These are phyloP conservation scores for Zelleria hepariella DNA, from an alignment of 2,888 invertebrate genomes.

Conservation along the genomic window DNA sequence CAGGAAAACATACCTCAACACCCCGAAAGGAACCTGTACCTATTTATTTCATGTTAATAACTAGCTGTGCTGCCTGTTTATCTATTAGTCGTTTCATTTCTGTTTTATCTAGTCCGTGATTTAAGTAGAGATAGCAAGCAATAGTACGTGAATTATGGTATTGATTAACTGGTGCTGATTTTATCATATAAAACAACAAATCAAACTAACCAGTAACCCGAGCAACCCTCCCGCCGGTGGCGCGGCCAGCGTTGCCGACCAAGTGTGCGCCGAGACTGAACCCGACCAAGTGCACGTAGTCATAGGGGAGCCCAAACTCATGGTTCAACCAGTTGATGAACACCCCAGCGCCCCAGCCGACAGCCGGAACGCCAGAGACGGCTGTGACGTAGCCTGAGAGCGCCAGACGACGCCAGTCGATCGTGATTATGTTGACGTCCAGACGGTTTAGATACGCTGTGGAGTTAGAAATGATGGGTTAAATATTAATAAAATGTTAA, in stretches of 20 bases:
- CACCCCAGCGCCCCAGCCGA: constrained; percentile 48
- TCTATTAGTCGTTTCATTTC: no score
- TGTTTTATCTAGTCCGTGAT: no score
- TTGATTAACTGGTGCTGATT: no score
- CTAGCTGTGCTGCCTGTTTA: no score
- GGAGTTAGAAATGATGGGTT: no score
- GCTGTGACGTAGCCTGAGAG: constrained; percentile 36
- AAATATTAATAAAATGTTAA: no score
- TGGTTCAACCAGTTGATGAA: constrained; percentile 42
- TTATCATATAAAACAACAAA: no score
- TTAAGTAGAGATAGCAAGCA: no score
- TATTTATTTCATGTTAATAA: no score
- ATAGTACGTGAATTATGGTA: no score
- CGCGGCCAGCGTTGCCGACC: constrained; percentile 39
- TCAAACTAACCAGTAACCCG: constrained; percentile 44
- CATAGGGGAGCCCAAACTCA: constrained; percentile 31
- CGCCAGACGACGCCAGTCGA: constrained; percentile 52
- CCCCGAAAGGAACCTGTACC: no score
- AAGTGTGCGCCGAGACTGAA: constrained; percentile 20
- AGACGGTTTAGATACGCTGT: constrained; percentile 34
- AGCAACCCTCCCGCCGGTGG: constrained; percentile 37
- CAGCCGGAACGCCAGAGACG: constrained; percentile 37
- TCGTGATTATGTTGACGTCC: constrained; percentile 47
- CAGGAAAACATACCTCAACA: no score
- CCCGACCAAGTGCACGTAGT: constrained; percentile 25